Conservation (phyloP, 1,140 invertebrate species). For the Drosophila baimaii region DNA sequence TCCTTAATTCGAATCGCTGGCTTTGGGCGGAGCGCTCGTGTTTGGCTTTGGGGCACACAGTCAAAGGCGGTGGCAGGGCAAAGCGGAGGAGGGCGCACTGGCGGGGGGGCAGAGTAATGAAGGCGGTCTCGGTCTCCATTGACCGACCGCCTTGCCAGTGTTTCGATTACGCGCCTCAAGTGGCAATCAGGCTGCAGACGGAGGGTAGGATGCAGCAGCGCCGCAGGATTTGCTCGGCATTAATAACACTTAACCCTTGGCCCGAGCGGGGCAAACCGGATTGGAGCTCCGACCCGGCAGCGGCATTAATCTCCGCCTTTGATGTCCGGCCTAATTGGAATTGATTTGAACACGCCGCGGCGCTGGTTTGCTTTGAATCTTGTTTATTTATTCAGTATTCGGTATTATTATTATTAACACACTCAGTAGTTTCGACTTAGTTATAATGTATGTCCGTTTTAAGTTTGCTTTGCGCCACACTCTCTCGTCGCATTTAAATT, state of each 20-base stretch:
- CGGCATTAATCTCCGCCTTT: slow-evolving; percentile 40
- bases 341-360: slow-evolving; percentile 30
- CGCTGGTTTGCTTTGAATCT: slow-evolving; percentile 29
- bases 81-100: neutral
- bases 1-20: slow-evolving; percentile 41
- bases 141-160: slow-evolving; percentile 64
- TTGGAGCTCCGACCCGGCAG: slow-evolving; percentile 7
- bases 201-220: slow-evolving; percentile 38
- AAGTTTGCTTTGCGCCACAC: slow-evolving; percentile 24
- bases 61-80: neutral
- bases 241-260: slow-evolving; percentile 69
- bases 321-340: slow-evolving; percentile 51
- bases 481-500: slow-evolving; percentile 29
- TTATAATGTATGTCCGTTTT: slow-evolving; percentile 62
- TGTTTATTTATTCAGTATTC: slow-evolving; percentile 78
- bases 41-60: slow-evolving; percentile 43
- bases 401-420: slow-evolving; percentile 74
- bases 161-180: slow-evolving; percentile 68
- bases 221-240: slow-evolving; percentile 48
- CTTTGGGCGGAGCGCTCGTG: slow-evolving; percentile 24
- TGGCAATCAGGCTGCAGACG: slow-evolving; percentile 52
- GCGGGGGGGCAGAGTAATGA: slow-evolving; percentile 63
- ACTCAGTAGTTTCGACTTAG: slow-evolving; percentile 81
- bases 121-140: slow-evolving; percentile 45
- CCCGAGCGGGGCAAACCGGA: slow-evolving; percentile 28